Evolutionary conservation across 2,797 vertebrate species (phyloP).

Genomic region (Micrastur ruficollis): DNA sequence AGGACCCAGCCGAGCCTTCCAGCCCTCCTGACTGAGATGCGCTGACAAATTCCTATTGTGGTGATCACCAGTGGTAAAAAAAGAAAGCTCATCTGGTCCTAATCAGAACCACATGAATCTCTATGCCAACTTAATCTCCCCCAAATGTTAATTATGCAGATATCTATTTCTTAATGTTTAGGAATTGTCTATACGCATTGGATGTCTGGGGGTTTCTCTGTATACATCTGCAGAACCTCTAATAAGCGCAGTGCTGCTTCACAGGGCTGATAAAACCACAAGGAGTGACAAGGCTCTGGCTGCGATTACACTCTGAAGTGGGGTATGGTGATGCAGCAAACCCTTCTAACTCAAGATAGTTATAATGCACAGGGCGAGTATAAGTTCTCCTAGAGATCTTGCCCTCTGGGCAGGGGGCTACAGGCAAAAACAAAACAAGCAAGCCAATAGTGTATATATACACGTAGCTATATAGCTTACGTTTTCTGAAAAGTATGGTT

Average conservation of each 20-base stretch:
- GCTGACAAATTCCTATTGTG: neutral
- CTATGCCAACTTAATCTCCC: neutral
- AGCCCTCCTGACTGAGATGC: neutral
- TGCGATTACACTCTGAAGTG: neutral
- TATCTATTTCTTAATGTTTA: neutral
- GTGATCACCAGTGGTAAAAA: neutral
- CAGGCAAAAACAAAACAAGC: neutral
- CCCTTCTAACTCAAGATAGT: neutral
- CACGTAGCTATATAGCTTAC: accelerated
- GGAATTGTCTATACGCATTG: neutral
- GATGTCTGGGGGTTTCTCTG: neutral
- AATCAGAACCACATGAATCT: neutral
- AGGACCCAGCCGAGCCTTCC: neutral
- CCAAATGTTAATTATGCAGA: neutral
- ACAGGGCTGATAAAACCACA: neutral
- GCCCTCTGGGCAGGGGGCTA: neutral
- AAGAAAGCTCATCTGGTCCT: neutral
- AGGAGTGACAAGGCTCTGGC: neutral
- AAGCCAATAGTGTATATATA: neutral
- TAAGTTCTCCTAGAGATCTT: neutral
- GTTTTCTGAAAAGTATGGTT: neutral
- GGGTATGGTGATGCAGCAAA: neutral
- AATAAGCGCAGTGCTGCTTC: neutral
- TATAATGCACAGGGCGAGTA: neutral
- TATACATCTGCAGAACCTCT: neutral